phyloP scores from a whole-genome alignment of 2,888 invertebrate species.

The Pollenia angustigena region DNA sequence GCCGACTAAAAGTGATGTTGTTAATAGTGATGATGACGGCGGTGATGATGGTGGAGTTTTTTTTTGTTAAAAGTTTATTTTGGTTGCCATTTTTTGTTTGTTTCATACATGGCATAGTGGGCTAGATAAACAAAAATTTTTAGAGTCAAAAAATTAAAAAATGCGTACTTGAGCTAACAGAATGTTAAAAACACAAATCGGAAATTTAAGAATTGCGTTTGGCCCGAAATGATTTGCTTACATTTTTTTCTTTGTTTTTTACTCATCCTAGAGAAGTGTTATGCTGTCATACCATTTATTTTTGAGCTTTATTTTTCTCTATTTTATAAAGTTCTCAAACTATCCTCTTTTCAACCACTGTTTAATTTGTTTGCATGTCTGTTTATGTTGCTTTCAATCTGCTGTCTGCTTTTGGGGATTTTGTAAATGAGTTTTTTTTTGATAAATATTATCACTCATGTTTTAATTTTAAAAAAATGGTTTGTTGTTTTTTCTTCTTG shows the following conservation, averaged over 20 bases:
- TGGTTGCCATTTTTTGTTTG: constrained; percentile 15
- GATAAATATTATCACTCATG: constrained; percentile 51
- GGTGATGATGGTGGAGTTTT: not conserved
- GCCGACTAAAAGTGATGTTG: constrained; percentile 32
- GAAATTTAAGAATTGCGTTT: too few relatives aligned
- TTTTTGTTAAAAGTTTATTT: constrained; percentile 10
- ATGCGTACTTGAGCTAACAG: too few relatives aligned
- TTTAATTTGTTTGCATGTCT: constrained; percentile 18
- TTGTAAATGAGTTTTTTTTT: constrained; percentile 56
- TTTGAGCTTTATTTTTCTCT: too few relatives aligned
- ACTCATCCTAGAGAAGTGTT: too few relatives aligned
- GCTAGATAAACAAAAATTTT: too few relatives aligned
- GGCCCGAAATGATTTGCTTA: too few relatives aligned
- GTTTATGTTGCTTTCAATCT: constrained; percentile 32
- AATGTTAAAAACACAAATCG: too few relatives aligned
- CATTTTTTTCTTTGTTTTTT: too few relatives aligned
- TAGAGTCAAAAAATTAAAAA: not conserved
- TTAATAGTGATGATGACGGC: constrained; percentile 31
- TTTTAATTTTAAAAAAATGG: constrained; percentile 25
- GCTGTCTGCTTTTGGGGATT: constrained; percentile 33
- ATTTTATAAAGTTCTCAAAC: not conserved
- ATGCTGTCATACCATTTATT: too few relatives aligned
- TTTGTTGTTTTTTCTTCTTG: constrained; percentile 5
- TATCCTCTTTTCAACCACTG: not conserved
- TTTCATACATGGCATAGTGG: not conserved